Evolutionary conservation across 37 sponge, comb jelly and placozoan genomes (phyloP).

Genomic region (Axinella damicornis): DNA sequence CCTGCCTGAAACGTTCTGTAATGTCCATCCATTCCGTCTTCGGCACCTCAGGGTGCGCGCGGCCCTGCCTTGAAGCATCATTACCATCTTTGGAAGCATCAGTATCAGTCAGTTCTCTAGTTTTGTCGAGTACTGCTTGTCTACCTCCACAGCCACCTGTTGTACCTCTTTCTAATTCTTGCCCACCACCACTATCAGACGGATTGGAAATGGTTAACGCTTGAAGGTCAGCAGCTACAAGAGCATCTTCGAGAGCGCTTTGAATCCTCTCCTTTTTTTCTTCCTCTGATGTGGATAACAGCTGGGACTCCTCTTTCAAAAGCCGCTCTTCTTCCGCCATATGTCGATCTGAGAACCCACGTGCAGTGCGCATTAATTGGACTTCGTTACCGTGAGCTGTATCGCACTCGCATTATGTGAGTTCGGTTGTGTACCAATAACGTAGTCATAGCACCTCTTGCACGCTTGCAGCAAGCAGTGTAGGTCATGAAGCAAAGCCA

Average conservation of each 20-base stretch:
- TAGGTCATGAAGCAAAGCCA: too few species aligned
- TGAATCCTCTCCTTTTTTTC: conserved; percentile 13
- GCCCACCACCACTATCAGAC: too few species aligned
- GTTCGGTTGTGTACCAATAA: too few species aligned
- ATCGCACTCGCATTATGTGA: too few species aligned
- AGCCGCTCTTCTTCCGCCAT: conserved; percentile 3
- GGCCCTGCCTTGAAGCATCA: too few species aligned
- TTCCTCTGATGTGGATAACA: not conserved
- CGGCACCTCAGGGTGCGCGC: too few species aligned
- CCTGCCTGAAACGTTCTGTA: conserved; percentile 42
- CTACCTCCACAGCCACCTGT: not conserved
- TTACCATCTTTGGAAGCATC: too few species aligned
- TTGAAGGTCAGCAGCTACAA: conserved; percentile 23
- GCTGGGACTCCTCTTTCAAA: not conserved
- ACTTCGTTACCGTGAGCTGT: not conserved
- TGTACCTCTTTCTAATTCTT: not conserved
- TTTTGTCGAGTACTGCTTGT: too few species aligned
- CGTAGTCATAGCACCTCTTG: too few species aligned
- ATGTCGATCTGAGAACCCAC: not conserved
- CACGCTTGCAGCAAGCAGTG: too few species aligned
- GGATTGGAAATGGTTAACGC: conserved; percentile 1
- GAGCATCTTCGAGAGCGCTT: conserved; percentile 51
- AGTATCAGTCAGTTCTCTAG: too few species aligned
- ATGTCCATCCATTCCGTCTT: conserved; percentile 75
- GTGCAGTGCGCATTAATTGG: conserved; percentile 37